Evolutionary conservation across 1,140 invertebrate species (phyloP), one percentile per base, ranked within the genome.

Genomic region (Tetramorium simillimum): DNA sequence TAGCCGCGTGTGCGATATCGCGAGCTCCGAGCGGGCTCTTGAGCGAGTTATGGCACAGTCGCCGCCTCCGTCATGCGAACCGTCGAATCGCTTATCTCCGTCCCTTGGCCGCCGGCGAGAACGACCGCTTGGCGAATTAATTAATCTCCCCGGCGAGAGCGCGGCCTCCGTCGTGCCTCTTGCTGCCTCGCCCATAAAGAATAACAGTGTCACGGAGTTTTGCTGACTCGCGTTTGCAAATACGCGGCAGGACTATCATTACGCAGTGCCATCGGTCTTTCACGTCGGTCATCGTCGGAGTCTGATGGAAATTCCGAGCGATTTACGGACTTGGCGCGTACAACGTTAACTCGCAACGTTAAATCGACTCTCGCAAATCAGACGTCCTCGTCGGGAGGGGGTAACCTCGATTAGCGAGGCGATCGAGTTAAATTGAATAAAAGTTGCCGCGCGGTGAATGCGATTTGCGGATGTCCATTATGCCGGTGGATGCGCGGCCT

Each of bases 1-100:
- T 37, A 62, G 67, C 86, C 88, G 91, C 91, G 88, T 89, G 91
- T 84, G 84, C 86, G 91, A 91, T 90, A 92, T 89, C 91, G 91
- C 88, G 90, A 33, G 56, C 56, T 33, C 65, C 3, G 62, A 40
- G 37, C 18, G 72, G 77, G 76, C 70, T 65, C 62, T 33, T 67
- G 81, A 65, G 84, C 92, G 88, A 95, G 93, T 95, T 95, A 95
- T 94, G 92, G 92, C 91, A 90, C 89, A 89, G 94, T 95, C 89
- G 92, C 94, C 94, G 94, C 94, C 94, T 95, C 90, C 94, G 93
- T 93, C 93, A 94, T 94, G 93, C 94, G 91, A 95, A 89, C 86
- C 92, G 88, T 93, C 93, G 91, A 94, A 92, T 93, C 92, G 89
- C 92, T 93, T 93, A 93, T 94, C 92, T 93, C 90, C 62, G 85